Percentiles rank a stretch among this genome's conserved stretches.
These are phyloP conservation scores for Mus minutoides DNA, from an alignment of 2,797 vertebrate genomes.

Conservation along the genomic window DNA sequence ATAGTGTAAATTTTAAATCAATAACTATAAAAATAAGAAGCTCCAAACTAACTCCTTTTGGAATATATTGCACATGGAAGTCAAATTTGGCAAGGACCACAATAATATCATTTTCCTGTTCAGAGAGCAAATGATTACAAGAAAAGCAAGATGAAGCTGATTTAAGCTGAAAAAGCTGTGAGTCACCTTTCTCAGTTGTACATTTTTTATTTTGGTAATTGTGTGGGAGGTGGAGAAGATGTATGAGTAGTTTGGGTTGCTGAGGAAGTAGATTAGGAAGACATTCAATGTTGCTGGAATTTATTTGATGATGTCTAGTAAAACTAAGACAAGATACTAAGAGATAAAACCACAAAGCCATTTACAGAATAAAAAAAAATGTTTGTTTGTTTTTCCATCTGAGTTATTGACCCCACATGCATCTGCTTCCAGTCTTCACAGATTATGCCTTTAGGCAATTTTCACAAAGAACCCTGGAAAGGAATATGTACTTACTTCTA, in stretches of 20 bases:
- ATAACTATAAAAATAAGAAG: slow-evolving; percentile 56
- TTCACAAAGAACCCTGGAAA: neutral
- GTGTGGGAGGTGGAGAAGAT: slow-evolving; percentile 64
- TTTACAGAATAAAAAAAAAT: slow-evolving; percentile 8
- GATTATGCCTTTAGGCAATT: neutral
- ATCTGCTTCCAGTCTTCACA: slow-evolving; percentile 23
- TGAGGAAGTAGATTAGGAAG: slow-evolving; percentile 43
- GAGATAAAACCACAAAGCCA: neutral
- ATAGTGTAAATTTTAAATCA: slow-evolving; percentile 60
- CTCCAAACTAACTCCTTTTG: neutral
- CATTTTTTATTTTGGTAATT: slow-evolving; percentile 73
- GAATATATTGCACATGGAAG: slow-evolving; percentile 21
- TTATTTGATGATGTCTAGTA: neutral
- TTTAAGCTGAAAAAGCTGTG: slow-evolving; percentile 54
- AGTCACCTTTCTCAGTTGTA: slow-evolving; percentile 75
- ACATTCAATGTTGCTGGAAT: neutral
- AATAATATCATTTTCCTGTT: slow-evolving; percentile 58
- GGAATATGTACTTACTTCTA: slow-evolving; percentile 4
- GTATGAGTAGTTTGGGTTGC: slow-evolving; percentile 55
- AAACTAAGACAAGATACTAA: neutral
- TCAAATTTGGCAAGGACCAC: slow-evolving; percentile 46
- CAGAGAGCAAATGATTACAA: slow-evolving; percentile 38
- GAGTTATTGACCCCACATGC: neutral
- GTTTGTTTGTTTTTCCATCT: neutral
- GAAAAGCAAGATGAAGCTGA: slow-evolving; percentile 61